Base-by-base conservation (phyloP, 2,113 vertebrate species). In the Stigmatopora argus region DNA sequence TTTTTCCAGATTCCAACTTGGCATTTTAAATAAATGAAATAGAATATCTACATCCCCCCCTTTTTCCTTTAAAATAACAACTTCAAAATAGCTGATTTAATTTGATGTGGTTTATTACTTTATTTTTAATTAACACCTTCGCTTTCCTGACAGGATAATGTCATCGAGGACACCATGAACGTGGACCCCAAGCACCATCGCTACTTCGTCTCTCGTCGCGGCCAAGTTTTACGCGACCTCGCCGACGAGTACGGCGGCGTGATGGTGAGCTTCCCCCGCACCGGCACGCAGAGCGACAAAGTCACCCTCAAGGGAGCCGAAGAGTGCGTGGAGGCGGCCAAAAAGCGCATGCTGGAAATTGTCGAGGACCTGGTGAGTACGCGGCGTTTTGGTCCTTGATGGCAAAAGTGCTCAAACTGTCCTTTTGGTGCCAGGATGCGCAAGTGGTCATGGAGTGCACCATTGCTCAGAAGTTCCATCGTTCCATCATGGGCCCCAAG, bases 401-500 rank as follows among this genome's bases (percentile, higher is more conserved):
- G 6, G 15, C 18, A 14, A 4, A 23, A 19, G 17, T 17, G 11
- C 35, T 44, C 21, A 2, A 21, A n/a, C 11, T 15, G 1, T 44
- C 7, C 26, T 45, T 1, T 14, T 17, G 21, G 14, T 15, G 9
- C 5, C 77, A 99, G 97, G 97, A 98, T 78, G 96, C 97, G 65
- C 97, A 98, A 83, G 95, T 99, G 82, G 96, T 91, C 48, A 82
- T 97, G 5, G 97, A 99, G 71, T 99, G 96, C 67, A 89, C 94
- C 81, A 99, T 99, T 64, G 61, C 90, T 74, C 97, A 99, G 75
- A 95, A 91, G 80, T 99, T 93, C 85, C 97, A 99, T 70, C 95
- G 97, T 7, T 95, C 95, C 13, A 95, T 99, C 74, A 99, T 99
- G 97, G 97, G 97, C 67, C 96, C 95, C 8, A 99, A 99, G 81